Evolutionary conservation across 2,797 vertebrate genomes (phyloP).

Genomic region (Pristis pectinata): DNA sequence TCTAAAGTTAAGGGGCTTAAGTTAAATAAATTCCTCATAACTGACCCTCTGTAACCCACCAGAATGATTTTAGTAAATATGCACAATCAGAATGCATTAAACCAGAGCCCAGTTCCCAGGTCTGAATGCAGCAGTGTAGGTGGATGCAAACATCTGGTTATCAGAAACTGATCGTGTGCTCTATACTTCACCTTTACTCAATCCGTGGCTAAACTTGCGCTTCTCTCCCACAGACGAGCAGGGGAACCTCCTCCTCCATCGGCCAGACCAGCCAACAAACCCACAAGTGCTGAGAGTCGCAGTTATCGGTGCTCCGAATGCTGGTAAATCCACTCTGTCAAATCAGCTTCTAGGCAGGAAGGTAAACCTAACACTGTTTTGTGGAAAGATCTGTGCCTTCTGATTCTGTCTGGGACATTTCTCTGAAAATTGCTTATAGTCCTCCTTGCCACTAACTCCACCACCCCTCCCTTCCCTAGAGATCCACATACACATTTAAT

Average conservation of each 20-base stretch:
- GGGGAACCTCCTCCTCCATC: conserved; percentile 54
- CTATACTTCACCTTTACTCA: not conserved
- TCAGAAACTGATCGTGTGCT: too few relatives aligned
- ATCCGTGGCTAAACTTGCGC: not conserved
- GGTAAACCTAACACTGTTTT: conserved; percentile 52
- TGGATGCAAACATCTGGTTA: not conserved
- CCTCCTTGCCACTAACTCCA: too few relatives aligned
- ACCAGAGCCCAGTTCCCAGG: not conserved
- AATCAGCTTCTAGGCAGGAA: conserved; percentile 88
- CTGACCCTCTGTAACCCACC: not conserved
- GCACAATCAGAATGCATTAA: not conserved
- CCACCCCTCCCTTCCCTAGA: too few relatives aligned
- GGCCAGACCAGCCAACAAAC: conserved; percentile 73
- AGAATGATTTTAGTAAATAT: not conserved
- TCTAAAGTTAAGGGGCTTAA: not conserved
- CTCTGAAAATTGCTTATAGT: not conserved
- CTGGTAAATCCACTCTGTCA: conserved; percentile 87
- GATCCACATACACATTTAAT: too few relatives aligned
- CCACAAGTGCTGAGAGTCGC: conserved; percentile 72
- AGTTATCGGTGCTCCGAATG: conserved; percentile 82
- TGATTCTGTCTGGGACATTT: not conserved
- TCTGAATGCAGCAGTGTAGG: not conserved
- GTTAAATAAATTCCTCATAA: not conserved
- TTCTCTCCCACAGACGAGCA: conserved; percentile 66
- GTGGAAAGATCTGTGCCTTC: not conserved